Percentiles rank a stretch among this genome's conserved stretches.
Evolutionary conservation across 1,140 invertebrate species (phyloP).

Genomic region (Matsumurasca onukii): DNA sequence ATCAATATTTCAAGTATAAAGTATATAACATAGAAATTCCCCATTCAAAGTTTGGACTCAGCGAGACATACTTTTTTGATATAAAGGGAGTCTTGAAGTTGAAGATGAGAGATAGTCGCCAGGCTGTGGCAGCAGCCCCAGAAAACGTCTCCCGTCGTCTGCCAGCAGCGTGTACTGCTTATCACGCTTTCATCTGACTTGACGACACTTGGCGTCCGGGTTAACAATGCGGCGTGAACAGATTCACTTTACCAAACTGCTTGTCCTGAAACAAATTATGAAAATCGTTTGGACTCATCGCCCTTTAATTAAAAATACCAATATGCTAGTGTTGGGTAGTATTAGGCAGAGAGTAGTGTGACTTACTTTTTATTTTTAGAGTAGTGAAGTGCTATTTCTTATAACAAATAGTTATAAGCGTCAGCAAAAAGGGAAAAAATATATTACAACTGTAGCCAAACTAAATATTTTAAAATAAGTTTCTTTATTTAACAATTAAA

Average conservation of each 20-base stretch:
- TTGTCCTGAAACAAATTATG: constrained; percentile 67
- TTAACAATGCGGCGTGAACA: constrained; percentile 81
- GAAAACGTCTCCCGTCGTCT: constrained; percentile 89
- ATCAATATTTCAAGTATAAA: too few relatives aligned
- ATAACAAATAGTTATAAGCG: too few relatives aligned
- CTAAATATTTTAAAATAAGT: too few relatives aligned
- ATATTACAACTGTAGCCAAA: too few relatives aligned
- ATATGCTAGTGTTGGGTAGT: too few relatives aligned
- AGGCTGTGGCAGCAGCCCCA: constrained; percentile 83
- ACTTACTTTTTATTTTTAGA: too few relatives aligned
- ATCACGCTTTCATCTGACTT: constrained; percentile 80
- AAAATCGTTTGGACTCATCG: background rate
- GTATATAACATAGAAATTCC: too few relatives aligned
- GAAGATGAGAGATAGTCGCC: constrained; percentile 82
- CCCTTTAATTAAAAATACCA: background rate
- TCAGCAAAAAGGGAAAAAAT: too few relatives aligned
- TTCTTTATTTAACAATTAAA: too few relatives aligned
- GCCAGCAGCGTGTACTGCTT: constrained; percentile 83
- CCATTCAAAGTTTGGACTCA: too few relatives aligned
- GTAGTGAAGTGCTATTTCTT: too few relatives aligned
- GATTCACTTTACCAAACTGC: constrained; percentile 85
- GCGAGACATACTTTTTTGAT: constrained; percentile 73
- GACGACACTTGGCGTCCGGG: constrained; percentile 72
- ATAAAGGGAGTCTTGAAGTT: constrained; percentile 74
- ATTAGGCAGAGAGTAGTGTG: too few relatives aligned